A percentile compares a stretch with the other conserved stretches of the same genome.
Conservation (phyloP, 2,888 invertebrate genomes). For the Rotaria magnacalcarata region DNA sequence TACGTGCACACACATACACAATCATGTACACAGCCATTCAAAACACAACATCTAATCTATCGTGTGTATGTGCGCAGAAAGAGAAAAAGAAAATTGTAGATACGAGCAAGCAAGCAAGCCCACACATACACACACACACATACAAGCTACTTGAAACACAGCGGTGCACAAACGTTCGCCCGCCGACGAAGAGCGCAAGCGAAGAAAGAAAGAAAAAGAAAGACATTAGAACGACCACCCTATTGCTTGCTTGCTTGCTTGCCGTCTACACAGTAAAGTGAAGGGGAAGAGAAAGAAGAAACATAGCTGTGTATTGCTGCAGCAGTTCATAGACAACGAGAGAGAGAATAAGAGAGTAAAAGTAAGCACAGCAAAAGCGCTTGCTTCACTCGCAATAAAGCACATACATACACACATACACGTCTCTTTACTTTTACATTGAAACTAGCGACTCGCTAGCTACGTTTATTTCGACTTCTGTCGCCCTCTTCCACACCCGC, state of each 20-base stretch:
- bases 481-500: constrained; percentile 14
- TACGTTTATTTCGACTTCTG: neutral
- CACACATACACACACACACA: neutral
- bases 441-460: constrained; percentile 22
- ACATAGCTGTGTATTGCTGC: neutral
- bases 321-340: neutral
- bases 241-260: neutral
- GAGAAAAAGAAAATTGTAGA: neutral
- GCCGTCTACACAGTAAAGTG: neutral
- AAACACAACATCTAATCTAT: neutral
- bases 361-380: neutral
- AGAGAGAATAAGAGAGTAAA: constrained; percentile 26
- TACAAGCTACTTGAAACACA: neutral
- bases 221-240: neutral
- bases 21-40: neutral
- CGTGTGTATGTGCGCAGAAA: neutral
- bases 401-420: neutral
- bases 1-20: neutral
- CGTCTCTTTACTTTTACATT: neutral
- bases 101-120: neutral
- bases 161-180: neutral
- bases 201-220: constrained; percentile 5
- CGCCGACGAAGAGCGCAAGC: neutral
- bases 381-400: neutral
- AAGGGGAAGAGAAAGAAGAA: neutral